Base-by-base conservation (phyloP, 2,113 vertebrate species). In the Corynorhinus townsendii region DNA sequence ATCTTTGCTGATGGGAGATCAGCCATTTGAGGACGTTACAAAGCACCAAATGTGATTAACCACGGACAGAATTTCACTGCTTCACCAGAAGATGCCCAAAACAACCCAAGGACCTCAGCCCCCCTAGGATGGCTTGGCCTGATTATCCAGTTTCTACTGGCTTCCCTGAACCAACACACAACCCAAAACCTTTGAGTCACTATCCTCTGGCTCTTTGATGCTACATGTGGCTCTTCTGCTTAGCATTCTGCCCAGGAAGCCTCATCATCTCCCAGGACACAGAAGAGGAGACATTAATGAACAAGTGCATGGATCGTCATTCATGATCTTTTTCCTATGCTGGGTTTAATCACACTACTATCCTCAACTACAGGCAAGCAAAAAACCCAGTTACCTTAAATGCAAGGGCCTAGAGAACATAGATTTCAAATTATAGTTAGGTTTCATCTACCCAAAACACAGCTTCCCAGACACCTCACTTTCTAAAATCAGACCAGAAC, bases 401-500 rank as follows among this genome's bases (percentile, higher is more conserved):
- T 28, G 45, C 68, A 93, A 71, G 16, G 22, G 22, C 40, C 73
- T 93, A 64, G 64, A 93, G 73, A 94, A 79, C 56, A 90, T 2
- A 69, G 81, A 89, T 22, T 89, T 95, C 59, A 88, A 71, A 52
- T 82, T 80, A 82, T 49, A 94, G 38, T 62, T 56, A 86, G 77
- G 43, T 5, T 92, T 62, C 73, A 62, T 89, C 66, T 81, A 84
- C 71, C 68, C 84, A 69, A 86, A 96, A 85, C 81, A 87, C 66
- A 89, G 49, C n/a, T 86, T 33, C 66, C 59, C 92, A 77, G 59
- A 93, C 33, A 87, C 66, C 81, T 96, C 91, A 54, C 66, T 89
- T 24, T 83, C 92, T 82, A 90, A 91, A 93, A 85, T 93, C 90
- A 96, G 85, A 59, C 62, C 81, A 94, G 77, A 94, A 88, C 69